Conservation (phyloP, 2,888 invertebrate genomes). For the Diarsia mendica region DNA sequence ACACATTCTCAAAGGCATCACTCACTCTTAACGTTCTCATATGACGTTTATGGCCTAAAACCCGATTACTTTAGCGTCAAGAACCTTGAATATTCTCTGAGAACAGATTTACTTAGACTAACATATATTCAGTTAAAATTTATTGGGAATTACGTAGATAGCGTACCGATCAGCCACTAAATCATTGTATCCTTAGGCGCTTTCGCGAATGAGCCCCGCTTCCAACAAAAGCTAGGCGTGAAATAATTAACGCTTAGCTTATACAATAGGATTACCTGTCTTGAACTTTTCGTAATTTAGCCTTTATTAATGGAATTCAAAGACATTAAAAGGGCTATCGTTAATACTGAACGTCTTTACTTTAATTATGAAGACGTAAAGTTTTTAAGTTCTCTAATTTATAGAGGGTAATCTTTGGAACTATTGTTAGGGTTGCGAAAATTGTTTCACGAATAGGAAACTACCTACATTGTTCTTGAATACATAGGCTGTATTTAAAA, state of each 20-base stretch:
- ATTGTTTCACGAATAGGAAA: neutral
- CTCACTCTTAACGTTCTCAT: conserved; percentile 54
- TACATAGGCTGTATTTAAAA: too few relatives aligned
- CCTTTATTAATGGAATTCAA: conserved; percentile 11
- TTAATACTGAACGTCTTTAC: neutral
- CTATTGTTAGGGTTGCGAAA: neutral
- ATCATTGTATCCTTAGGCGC: conserved; percentile 55
- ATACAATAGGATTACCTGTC: conserved; percentile 10
- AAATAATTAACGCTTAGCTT: conserved; percentile 16
- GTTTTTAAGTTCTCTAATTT: too few relatives aligned
- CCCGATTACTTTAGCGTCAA: conserved; percentile 59
- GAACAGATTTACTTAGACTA: conserved; percentile 60
- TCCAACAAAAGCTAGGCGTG: conserved; percentile 49
- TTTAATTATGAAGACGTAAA: too few relatives aligned
- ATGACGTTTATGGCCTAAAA: conserved; percentile 57
- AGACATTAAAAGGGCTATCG: neutral
- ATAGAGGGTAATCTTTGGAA: too few relatives aligned
- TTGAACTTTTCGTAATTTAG: neutral
- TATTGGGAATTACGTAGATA: conserved; percentile 61
- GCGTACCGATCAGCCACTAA: conserved; percentile 53
- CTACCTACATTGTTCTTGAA: neutral
- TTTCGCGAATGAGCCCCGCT: conserved; percentile 25
- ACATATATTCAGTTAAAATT: conserved; percentile 63
- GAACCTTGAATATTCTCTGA: conserved; percentile 53
- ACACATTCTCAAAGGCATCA: conserved; percentile 46